Conservation (phyloP, 2,113 vertebrate species). For the Pycnonotus jocosus region DNA sequence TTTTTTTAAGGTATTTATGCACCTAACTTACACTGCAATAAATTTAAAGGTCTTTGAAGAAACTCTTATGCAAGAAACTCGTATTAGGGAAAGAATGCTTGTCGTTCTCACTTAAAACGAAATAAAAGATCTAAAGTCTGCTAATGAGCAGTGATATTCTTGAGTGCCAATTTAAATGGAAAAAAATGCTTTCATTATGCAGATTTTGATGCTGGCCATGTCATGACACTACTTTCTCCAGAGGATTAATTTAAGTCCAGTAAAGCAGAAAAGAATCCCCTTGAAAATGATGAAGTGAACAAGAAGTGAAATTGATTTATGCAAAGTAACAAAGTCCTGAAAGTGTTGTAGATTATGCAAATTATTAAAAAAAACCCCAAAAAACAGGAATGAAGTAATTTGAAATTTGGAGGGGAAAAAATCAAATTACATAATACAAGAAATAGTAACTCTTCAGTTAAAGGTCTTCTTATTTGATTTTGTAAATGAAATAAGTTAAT, state of each 20-base stretch:
- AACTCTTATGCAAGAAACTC: not conserved
- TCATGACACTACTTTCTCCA: conserved; percentile 51
- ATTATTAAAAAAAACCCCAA: conserved; percentile 18
- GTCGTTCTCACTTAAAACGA: conserved; percentile 24
- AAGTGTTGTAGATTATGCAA: conserved; percentile 64
- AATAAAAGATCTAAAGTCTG: conserved; percentile 56
- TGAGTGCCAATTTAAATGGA: conserved; percentile 58
- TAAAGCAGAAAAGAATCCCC: conserved; percentile 52
- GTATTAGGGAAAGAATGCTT: not conserved
- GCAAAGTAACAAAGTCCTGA: conserved; percentile 61
- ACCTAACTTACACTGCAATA: not conserved
- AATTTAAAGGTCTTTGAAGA: not conserved
- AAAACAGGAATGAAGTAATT: not conserved
- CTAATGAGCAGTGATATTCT: conserved; percentile 54
- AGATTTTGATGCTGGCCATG: conserved; percentile 38
- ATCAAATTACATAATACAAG: not conserved
- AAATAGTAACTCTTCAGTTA: not conserved
- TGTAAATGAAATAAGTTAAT: not conserved
- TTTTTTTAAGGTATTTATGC: not conserved
- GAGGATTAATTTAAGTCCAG: conserved; percentile 71
- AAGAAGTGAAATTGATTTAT: conserved; percentile 71
- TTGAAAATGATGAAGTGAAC: conserved; percentile 59
- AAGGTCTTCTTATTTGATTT: not conserved
- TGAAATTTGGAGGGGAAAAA: not conserved
- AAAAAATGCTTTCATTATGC: conserved; percentile 58